Evolutionary conservation across 2,797 vertebrate species (phyloP).

Genomic region (Melanotaenia parkinsoni): DNA sequence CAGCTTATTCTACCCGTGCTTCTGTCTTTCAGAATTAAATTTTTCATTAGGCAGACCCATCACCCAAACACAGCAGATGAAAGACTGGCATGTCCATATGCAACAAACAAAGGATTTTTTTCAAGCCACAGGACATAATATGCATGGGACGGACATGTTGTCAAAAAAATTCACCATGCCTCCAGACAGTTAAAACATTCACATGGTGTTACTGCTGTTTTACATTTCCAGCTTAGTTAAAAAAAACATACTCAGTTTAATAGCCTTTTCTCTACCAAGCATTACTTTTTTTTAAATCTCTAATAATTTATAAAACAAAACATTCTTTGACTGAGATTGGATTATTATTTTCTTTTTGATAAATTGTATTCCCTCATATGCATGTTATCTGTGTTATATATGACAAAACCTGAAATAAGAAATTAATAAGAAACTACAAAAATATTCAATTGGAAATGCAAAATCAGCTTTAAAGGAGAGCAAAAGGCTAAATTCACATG

Average conservation of each 20-base stretch:
- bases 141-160: constrained; percentile 41
- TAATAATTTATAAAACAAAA: neutral
- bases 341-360: neutral
- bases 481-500: neutral
- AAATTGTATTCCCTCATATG: neutral
- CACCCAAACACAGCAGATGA: constrained; percentile 36
- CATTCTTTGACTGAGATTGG: neutral
- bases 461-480: neutral
- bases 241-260: neutral
- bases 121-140: constrained; percentile 40
- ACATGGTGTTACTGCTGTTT: constrained; percentile 20
- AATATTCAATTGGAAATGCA: neutral
- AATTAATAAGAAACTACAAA: neutral
- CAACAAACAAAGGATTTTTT: constrained; percentile 49
- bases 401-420: too few relatives aligned
- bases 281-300: neutral
- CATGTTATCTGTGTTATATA: neutral
- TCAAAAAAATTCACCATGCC: constrained; percentile 32
- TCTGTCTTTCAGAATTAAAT: constrained; percentile 14
- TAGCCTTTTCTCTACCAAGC: neutral
- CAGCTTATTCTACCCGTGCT: constrained; percentile 5
- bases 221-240: constrained; percentile 6
- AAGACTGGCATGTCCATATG: constrained; percentile 31
- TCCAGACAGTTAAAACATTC: constrained; percentile 33
- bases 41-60: constrained; percentile 20